Percentiles rank a stretch among this genome's conserved stretches.
phyloP scores from a whole-genome alignment of 2,113 vertebrate species.

The Antechinus stuartii region DNA sequence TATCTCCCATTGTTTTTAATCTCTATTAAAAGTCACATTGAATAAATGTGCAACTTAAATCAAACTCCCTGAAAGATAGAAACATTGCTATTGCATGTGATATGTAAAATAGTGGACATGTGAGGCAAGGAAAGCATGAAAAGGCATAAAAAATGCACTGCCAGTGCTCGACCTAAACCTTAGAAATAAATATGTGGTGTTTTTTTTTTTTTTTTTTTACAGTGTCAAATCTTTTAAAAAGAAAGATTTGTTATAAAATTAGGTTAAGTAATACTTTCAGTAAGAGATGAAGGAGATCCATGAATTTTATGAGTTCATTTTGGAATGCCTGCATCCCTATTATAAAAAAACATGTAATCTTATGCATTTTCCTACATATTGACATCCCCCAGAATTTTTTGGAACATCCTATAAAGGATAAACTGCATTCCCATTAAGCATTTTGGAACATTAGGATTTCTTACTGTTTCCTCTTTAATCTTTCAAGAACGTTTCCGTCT shows the following conservation, averaged over 20 bases:
- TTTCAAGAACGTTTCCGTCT: conserved; percentile 38
- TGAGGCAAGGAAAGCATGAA: conserved; percentile 71
- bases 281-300: conserved; percentile 83
- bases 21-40: conserved; percentile 69
- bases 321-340: conserved; percentile 86
- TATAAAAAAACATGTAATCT: conserved; percentile 83
- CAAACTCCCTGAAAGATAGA: conserved; percentile 78
- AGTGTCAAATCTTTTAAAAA: conserved; percentile 85
- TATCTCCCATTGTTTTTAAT: conserved; percentile 62
- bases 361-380: conserved; percentile 66
- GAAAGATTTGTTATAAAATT: conserved; percentile 85
- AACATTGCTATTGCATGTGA: conserved; percentile 62
- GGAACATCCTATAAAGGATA: conserved; percentile 66
- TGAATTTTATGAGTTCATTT: conserved; percentile 72
- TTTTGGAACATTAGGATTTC: conserved; percentile 58
- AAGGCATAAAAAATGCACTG: conserved; percentile 83
- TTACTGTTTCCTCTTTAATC: conserved; percentile 32
- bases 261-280: conserved; percentile 81
- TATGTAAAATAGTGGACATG: conserved; percentile 55
- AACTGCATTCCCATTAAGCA: conserved; percentile 59
- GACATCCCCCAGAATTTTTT: conserved; percentile 63
- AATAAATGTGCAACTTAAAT: conserved; percentile 76
- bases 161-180: conserved; percentile 77
- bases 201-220: conserved; percentile 58
- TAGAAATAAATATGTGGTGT: conserved; percentile 78